Conservation (phyloP, 2,113 vertebrate species). For the Centropristis striata region DNA sequence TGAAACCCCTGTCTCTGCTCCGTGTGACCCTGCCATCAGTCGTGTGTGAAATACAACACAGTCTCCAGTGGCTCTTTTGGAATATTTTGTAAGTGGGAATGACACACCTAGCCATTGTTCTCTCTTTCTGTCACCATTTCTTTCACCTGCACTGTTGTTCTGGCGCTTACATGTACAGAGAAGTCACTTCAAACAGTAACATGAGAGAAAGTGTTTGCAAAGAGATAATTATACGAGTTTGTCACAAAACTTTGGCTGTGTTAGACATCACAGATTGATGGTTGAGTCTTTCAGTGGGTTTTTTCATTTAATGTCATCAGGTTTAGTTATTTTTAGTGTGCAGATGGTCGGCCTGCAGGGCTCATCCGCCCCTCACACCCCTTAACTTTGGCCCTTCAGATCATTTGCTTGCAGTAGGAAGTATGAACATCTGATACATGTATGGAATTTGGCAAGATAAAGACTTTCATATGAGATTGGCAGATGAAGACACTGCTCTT, state of each 20-base stretch:
- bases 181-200: neutral
- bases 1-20: neutral
- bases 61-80: neutral
- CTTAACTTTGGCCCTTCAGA: constrained; percentile 21
- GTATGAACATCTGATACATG: constrained; percentile 36
- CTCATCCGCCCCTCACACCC: constrained; percentile 32
- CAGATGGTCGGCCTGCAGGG: constrained; percentile 73
- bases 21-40: constrained; percentile 5
- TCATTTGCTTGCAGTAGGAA: constrained; percentile 34
- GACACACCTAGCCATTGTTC: constrained; percentile 13
- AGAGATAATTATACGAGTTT: neutral
- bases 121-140: neutral
- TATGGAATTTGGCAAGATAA: constrained; percentile 23
- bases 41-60: constrained; percentile 9
- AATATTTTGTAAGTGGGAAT: constrained; percentile 6
- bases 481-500: neutral
- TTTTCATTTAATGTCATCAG: constrained; percentile 36
- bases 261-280: constrained; percentile 20
- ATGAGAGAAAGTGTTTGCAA: neutral
- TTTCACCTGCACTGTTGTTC: constrained; percentile 1
- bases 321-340: constrained; percentile 57
- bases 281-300: constrained; percentile 3
- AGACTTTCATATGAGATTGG: constrained; percentile 5
- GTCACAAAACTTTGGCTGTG: constrained; percentile 7
- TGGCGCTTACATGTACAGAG: constrained; percentile 9